These are phyloP conservation scores for Mormoops blainvillei DNA, from an alignment of 2,113 vertebrate species.

Conservation along the genomic window DNA sequence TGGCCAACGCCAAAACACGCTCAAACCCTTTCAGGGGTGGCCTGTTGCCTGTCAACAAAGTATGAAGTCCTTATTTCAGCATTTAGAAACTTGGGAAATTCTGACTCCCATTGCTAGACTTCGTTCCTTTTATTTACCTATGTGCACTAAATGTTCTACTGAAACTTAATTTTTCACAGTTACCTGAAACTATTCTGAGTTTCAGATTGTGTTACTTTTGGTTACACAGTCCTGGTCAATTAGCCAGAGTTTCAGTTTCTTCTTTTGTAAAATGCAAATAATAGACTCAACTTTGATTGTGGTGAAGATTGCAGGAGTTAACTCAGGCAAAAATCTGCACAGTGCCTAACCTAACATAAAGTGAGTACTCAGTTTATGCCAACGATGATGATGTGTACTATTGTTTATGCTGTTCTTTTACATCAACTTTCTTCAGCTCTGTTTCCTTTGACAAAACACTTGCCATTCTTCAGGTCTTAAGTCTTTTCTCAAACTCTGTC, in stretches of 20 bases:
- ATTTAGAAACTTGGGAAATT: background rate
- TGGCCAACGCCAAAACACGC: background rate
- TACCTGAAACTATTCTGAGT: background rate
- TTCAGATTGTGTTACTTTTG: slow-evolving; percentile 7
- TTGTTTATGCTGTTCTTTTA: background rate
- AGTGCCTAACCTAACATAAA: no score
- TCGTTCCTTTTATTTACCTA: background rate
- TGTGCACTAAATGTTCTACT: background rate
- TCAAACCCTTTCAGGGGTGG: background rate
- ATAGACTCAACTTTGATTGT: background rate
- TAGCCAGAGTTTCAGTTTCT: background rate
- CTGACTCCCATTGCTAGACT: slow-evolving; percentile 4
- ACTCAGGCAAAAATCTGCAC: background rate
- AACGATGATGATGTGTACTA: background rate
- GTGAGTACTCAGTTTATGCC: background rate
- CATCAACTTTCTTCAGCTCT: background rate
- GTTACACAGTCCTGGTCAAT: background rate
- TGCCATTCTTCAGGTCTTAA: background rate
- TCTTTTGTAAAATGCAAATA: background rate
- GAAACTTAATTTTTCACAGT: background rate
- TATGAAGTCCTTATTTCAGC: background rate
- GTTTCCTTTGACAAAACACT: background rate
- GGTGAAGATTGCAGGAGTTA: background rate
- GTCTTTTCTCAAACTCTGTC: background rate
- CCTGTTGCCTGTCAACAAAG: background rate